phyloP scores from a whole-genome alignment of 2,797 vertebrate species.

The Percopsis omiscomaycus region DNA sequence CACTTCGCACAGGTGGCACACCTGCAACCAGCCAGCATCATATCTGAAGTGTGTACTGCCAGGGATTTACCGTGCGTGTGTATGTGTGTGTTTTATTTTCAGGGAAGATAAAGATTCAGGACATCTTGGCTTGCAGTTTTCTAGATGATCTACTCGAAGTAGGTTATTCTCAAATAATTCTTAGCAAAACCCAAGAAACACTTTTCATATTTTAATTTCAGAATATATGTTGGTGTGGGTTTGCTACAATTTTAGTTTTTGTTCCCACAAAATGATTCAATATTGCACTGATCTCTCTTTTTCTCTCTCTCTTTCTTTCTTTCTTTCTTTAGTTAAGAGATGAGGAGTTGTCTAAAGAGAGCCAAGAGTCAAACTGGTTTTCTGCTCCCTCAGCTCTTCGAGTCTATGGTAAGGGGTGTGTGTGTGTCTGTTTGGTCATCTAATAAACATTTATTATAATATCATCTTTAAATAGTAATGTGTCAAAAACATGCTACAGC shows the following conservation, averaged over 20 bases:
- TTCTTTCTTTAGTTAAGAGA: constrained; percentile 86
- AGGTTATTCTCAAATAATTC: constrained; percentile 26
- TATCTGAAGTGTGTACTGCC: not conserved
- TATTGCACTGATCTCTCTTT: constrained; percentile 15
- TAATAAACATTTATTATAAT: not conserved
- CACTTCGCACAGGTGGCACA: constrained; percentile 89
- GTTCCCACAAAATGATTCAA: not conserved
- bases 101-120: constrained; percentile 99
- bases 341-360: constrained; percentile 98
- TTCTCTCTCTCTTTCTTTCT: constrained; percentile 30
- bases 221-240: too few species aligned
- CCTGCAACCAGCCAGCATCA: not conserved
- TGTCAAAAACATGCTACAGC: too few species aligned
- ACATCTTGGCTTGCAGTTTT: constrained; percentile 98
- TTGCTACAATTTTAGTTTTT: too few species aligned
- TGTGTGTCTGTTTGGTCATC: too few species aligned
- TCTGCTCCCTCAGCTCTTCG: constrained; percentile 96
- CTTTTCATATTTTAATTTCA: too few species aligned
- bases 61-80: not conserved
- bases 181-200: too few species aligned
- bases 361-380: constrained; percentile 99
- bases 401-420: constrained; percentile 85
- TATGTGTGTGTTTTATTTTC: constrained; percentile 28
- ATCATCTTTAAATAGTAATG: too few species aligned
- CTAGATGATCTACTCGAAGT: constrained; percentile 97